phyloP scores from a whole-genome alignment of 2,797 vertebrate species.

The Betta splendens region DNA sequence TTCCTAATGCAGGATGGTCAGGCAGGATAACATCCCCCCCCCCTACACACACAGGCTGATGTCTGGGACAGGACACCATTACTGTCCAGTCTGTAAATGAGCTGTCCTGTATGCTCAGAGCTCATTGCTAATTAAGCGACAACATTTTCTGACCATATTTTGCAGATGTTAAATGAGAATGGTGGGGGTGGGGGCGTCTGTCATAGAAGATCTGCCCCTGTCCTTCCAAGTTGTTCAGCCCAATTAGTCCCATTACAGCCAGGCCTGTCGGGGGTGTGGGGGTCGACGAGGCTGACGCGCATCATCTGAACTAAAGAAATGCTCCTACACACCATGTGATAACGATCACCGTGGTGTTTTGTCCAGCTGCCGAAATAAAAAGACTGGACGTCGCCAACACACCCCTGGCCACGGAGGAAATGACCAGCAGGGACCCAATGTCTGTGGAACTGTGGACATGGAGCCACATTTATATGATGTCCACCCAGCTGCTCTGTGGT shows the following conservation, averaged over 20 bases:
- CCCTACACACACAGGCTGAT: slow-evolving; percentile 11
- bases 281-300: slow-evolving; percentile 38
- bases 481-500: slow-evolving; percentile 45
- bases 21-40: slow-evolving; percentile 69
- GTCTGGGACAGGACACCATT: slow-evolving; percentile 46
- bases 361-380: slow-evolving; percentile 36
- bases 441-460: slow-evolving; percentile 25
- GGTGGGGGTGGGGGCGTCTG: slow-evolving; percentile 27
- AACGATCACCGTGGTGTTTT: slow-evolving; percentile 28
- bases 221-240: slow-evolving; percentile 42
- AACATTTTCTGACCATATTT: slow-evolving; percentile 56
- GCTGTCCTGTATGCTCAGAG: slow-evolving; percentile 46
- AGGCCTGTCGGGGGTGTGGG: slow-evolving; percentile 31
- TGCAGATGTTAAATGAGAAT: slow-evolving; percentile 31
- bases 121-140: slow-evolving; percentile 52
- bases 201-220: slow-evolving; percentile 44
- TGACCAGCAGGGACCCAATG: slow-evolving; percentile 39
- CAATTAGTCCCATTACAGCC: slow-evolving; percentile 70
- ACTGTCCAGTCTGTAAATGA: slow-evolving; percentile 47
- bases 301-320: slow-evolving; percentile 22
- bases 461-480: slow-evolving; percentile 22
- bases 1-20: slow-evolving; percentile 67
- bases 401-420: slow-evolving; percentile 20
- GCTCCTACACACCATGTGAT: slow-evolving; percentile 24
- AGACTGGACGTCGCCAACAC: slow-evolving; percentile 14